Conservation (phyloP, 2,113 vertebrate species). For the Leptodactylus fuscus region DNA sequence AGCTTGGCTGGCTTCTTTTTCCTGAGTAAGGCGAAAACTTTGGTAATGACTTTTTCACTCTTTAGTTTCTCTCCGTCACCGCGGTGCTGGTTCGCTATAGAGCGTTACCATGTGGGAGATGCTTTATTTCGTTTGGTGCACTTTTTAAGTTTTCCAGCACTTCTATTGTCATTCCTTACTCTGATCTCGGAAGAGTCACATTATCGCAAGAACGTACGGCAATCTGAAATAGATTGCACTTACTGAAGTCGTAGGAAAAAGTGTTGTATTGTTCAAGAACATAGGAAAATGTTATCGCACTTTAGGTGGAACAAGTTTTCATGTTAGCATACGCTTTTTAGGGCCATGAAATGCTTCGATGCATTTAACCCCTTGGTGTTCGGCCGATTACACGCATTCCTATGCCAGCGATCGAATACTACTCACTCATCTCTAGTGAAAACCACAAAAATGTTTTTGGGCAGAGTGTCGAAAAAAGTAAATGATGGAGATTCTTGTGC, state of each 20-base stretch:
- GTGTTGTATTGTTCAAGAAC: slow-evolving; percentile 6
- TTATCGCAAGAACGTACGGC: not conserved
- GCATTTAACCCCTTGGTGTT: too few relatives aligned
- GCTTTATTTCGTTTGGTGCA: not conserved
- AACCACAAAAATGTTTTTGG: too few relatives aligned
- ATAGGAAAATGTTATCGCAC: not conserved
- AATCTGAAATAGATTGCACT: not conserved
- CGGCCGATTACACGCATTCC: too few relatives aligned
- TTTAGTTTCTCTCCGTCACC: not conserved
- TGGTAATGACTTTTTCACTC: slow-evolving; percentile 39
- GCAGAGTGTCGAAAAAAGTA: too few relatives aligned
- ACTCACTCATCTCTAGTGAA: too few relatives aligned
- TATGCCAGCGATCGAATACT: too few relatives aligned
- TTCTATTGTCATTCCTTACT: not conserved
- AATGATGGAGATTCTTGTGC: too few relatives aligned
- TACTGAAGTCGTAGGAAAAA: not conserved
- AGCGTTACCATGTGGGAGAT: not conserved
- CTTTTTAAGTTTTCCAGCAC: not conserved
- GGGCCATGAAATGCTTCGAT: too few relatives aligned
- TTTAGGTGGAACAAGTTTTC: not conserved
- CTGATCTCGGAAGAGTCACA: not conserved
- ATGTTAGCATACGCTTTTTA: not conserved
- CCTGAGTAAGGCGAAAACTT: slow-evolving; percentile 48
- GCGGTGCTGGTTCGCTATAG: not conserved
- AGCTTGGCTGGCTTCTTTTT: slow-evolving; percentile 26